Percentiles rank a stretch among this genome's conserved stretches.
phyloP scores from a whole-genome alignment of 2,888 invertebrate genomes.

The Volucella zonaria region DNA sequence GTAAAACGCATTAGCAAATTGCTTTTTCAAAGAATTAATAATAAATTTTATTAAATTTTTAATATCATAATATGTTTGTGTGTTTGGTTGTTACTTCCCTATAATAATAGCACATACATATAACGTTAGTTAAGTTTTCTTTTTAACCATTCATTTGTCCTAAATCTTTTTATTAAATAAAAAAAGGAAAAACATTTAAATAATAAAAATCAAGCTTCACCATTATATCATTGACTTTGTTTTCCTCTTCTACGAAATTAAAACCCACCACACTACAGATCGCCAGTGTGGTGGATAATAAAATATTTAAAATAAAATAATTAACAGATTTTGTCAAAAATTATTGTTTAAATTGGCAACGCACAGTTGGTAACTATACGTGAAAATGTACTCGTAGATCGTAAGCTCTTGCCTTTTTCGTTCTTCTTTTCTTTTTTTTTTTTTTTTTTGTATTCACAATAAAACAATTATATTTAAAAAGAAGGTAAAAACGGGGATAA shows the following conservation, averaged over 20 bases:
- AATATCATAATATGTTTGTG: constrained; percentile 64
- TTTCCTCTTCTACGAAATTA: constrained; percentile 20
- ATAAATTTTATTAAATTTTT: constrained; percentile 49
- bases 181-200: too few relatives aligned
- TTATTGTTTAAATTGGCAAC: not conserved
- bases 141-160: constrained; percentile 26
- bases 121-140: constrained; percentile 35
- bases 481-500: constrained; percentile 38
- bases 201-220: constrained; percentile 13
- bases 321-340: too few relatives aligned
- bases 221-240: constrained; percentile 20
- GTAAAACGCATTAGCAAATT: too few relatives aligned
- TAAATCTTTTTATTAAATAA: constrained; percentile 24
- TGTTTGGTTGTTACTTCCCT: constrained; percentile 50
- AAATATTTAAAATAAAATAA: constrained; percentile 11
- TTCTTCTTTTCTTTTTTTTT: constrained; percentile 12
- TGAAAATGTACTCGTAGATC: constrained; percentile 3
- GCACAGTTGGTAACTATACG: constrained; percentile 20
- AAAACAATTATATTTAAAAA: constrained; percentile 42
- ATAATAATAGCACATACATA: constrained; percentile 52
- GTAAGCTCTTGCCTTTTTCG: not conserved
- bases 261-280: constrained; percentile 11
- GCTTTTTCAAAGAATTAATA: not conserved
- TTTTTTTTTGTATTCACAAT: constrained; percentile 26
- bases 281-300: constrained; percentile 21